A percentile compares a stretch with the other conserved stretches of the same genome.
Evolutionary conservation across 2,797 vertebrate genomes (phyloP).

Genomic region (Glossophaga mutica): DNA sequence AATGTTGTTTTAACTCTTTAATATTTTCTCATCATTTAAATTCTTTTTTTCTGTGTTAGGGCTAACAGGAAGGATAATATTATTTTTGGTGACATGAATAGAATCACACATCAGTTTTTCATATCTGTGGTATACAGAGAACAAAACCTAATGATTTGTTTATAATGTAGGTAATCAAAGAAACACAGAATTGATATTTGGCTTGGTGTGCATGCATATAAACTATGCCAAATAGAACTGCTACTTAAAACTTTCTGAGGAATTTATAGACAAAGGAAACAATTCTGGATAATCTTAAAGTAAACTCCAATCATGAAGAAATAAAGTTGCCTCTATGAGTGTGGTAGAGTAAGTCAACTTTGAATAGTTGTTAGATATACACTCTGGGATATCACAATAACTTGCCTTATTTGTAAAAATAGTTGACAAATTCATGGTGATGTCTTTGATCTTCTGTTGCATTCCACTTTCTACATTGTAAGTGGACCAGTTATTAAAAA

Average conservation of each 20-base stretch:
- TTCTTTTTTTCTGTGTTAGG: neutral
- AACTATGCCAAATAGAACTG: neutral
- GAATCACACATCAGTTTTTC: neutral
- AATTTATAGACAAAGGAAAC: neutral
- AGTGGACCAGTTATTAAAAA: neutral
- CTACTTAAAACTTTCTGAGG: neutral
- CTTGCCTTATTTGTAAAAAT: neutral
- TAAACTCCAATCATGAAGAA: neutral
- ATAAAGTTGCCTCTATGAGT: neutral
- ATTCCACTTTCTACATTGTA: neutral
- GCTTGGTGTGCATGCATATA: neutral
- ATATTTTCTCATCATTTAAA: neutral
- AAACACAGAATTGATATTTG: slow-evolving; percentile 3
- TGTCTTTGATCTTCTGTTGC: neutral
- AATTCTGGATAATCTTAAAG: neutral
- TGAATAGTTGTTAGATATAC: neutral
- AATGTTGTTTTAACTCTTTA: neutral
- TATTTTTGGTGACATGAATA: neutral
- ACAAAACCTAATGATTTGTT: neutral
- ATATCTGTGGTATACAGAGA: neutral
- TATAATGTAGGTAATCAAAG: neutral
- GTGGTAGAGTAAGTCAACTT: neutral
- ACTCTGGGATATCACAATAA: no score
- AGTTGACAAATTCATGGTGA: neutral
- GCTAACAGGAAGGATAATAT: neutral